Evolutionary conservation across 2,888 invertebrate genomes (phyloP).

Genomic region (Hartigia nigra): DNA sequence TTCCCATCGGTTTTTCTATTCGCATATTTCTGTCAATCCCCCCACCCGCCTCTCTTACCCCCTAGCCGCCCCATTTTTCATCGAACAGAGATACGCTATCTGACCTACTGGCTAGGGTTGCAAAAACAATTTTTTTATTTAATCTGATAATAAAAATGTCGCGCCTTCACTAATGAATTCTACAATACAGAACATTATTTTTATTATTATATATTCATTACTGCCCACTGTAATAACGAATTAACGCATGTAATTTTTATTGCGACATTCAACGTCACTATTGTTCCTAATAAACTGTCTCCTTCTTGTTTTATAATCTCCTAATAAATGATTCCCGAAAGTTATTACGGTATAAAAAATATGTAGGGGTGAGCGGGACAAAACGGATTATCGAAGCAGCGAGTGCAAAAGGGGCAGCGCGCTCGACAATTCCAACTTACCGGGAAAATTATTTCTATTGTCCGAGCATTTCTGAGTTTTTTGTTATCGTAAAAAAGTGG

Average conservation of each 20-base stretch:
- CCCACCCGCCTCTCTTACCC: not conserved
- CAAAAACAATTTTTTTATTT: constrained; percentile 7
- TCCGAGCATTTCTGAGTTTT: too few relatives aligned
- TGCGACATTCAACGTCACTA: not conserved
- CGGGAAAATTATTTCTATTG: too few relatives aligned
- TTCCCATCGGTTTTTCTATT: not conserved
- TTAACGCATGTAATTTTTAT: not conserved
- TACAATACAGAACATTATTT: not conserved
- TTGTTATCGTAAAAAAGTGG: too few relatives aligned
- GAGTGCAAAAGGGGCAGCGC: too few relatives aligned
- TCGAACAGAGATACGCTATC: not conserved
- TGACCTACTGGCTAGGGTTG: not conserved
- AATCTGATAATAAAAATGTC: constrained; percentile 1
- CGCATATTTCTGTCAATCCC: not conserved
- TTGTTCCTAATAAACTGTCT: not conserved
- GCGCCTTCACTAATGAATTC: not conserved
- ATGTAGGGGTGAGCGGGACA: too few relatives aligned
- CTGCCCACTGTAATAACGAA: not conserved
- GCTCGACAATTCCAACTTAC: too few relatives aligned
- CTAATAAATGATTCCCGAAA: not conserved
- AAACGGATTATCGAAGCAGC: too few relatives aligned
- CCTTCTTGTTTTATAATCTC: not conserved
- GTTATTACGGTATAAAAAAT: too few relatives aligned
- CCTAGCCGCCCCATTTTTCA: not conserved
- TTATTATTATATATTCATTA: not conserved